Conservation (phyloP, 2,888 invertebrate species). For the Acleris cristana region DNA sequence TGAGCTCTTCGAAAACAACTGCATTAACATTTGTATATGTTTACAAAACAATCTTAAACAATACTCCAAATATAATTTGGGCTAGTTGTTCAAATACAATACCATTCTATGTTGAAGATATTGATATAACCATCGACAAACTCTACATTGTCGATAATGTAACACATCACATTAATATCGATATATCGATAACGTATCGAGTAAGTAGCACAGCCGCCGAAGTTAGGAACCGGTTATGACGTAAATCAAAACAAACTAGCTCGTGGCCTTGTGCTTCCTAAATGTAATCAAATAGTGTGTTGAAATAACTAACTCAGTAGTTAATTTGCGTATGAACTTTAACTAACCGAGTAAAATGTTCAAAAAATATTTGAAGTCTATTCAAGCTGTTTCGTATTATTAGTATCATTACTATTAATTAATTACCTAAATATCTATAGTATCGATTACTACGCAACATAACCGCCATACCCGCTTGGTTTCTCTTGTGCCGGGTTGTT, state of each 20-base stretch:
- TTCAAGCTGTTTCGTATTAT: not conserved
- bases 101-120: too few relatives aligned
- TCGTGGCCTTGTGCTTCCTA: conserved; percentile 37
- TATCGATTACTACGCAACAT: too few relatives aligned
- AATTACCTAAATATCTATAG: not conserved
- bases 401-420: not conserved
- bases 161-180: conserved; percentile 11
- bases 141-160: too few relatives aligned
- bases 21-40: too few relatives aligned
- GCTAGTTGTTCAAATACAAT: too few relatives aligned
- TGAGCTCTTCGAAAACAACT: too few relatives aligned
- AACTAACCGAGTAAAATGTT: not conserved
- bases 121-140: too few relatives aligned
- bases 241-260: conserved; percentile 6
- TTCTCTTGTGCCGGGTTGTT: not conserved
- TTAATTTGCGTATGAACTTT: not conserved
- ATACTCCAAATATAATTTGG: too few relatives aligned
- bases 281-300: conserved; percentile 38
- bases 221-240: conserved; percentile 48
- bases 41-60: too few relatives aligned
- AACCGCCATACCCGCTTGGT: not conserved
- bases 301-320: not conserved
- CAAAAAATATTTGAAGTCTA: not conserved
- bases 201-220: conserved; percentile 31
- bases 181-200: conserved; percentile 30